Percentiles rank a stretch among this genome's conserved stretches.
Conservation (phyloP, 1,140 invertebrate genomes). For the Procambarus clarkii region DNA sequence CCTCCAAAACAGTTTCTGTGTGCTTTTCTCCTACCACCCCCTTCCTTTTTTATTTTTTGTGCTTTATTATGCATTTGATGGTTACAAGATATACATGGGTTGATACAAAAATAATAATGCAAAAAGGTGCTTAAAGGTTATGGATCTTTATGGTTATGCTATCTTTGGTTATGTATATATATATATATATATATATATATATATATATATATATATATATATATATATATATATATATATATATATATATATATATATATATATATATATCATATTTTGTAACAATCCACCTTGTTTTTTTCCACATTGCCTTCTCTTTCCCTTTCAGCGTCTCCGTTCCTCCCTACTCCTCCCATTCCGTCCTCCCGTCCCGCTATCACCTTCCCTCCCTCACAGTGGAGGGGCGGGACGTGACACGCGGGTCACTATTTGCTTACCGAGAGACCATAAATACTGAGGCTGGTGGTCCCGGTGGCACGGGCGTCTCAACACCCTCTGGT, state of each 20-base stretch:
- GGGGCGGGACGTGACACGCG: background rate
- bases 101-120: too few relatives aligned
- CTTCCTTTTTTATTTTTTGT: too few relatives aligned
- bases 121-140: too few relatives aligned
- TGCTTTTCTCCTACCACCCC: too few relatives aligned
- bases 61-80: too few relatives aligned
- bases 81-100: too few relatives aligned
- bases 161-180: background rate
- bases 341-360: background rate
- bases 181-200: background rate
- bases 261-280: background rate
- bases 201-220: conserved; percentile 10
- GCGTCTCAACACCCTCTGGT: conserved; percentile 35
- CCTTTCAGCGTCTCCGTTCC: background rate
- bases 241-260: background rate
- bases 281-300: background rate
- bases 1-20: too few relatives aligned
- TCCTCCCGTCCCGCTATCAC: background rate
- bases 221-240: conserved; percentile 6
- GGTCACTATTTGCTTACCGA: conserved; percentile 13
- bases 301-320: background rate
- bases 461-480: conserved; percentile 7
- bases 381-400: background rate
- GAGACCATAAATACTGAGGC: conserved; percentile 21
- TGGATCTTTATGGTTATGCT: too few relatives aligned